These are phyloP conservation scores for Cephus rjabovi DNA, from an alignment of 2,888 invertebrate genomes.

Conservation along the genomic window DNA sequence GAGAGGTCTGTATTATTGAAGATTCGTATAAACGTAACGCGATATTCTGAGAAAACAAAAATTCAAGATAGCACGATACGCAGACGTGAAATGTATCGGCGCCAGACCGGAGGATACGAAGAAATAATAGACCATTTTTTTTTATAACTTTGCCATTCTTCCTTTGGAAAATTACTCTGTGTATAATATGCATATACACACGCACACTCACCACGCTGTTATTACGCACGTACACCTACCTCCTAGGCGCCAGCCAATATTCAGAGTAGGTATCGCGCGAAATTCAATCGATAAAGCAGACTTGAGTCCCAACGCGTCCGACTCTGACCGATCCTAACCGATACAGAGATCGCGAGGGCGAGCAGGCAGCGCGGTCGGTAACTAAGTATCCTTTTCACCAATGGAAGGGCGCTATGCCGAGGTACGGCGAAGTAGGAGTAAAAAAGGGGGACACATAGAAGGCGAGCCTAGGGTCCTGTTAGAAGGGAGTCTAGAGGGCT, in stretches of 20 bases:
- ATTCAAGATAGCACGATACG: neutral
- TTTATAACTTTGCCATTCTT: neutral
- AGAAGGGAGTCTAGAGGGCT: slow-evolving; percentile 4
- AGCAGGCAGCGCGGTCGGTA: slow-evolving; percentile 20
- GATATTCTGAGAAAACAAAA: neutral
- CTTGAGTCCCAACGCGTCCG: neutral
- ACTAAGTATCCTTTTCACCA: neutral
- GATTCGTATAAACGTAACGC: neutral
- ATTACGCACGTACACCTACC: neutral
- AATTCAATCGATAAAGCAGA: neutral
- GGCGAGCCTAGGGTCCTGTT: neutral
- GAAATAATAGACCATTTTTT: neutral
- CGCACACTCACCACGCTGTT: neutral
- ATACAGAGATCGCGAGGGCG: slow-evolving; percentile 16
- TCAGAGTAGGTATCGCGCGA: neutral
- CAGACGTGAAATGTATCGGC: neutral
- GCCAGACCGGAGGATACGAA: neutral
- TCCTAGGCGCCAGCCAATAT: neutral
- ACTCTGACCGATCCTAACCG: neutral
- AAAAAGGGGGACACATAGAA: neutral
- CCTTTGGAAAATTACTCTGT: neutral
- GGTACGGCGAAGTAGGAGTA: neutral
- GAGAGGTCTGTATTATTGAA: neutral
- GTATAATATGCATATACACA: neutral
- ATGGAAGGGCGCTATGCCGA: neutral